phyloP scores from a whole-genome alignment of 1,140 invertebrate species.

The Zophobas atratus region DNA sequence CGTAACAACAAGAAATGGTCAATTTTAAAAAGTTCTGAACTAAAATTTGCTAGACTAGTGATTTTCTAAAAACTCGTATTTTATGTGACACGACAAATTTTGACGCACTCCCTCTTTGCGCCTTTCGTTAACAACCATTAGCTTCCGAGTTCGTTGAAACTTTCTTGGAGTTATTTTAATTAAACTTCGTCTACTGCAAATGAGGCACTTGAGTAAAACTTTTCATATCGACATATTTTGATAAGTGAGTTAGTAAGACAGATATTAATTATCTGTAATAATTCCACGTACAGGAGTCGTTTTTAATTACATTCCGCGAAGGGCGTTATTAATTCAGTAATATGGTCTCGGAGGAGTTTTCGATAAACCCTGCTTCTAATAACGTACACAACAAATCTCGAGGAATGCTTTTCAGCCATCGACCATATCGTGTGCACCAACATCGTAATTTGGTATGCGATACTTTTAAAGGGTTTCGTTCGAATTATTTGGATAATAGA shows the following conservation, averaged over 20 bases:
- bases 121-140: slow-evolving; percentile 7
- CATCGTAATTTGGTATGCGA: neutral
- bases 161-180: slow-evolving; percentile 15
- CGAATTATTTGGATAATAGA: too few relatives aligned
- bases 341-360: slow-evolving; percentile 1
- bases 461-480: too few relatives aligned
- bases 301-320: slow-evolving; percentile 38
- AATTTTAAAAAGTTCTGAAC: too few relatives aligned
- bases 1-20: too few relatives aligned
- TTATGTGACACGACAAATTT: neutral
- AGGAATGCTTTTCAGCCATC: slow-evolving; percentile 2
- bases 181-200: slow-evolving; percentile 11
- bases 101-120: neutral
- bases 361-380: slow-evolving; percentile 28
- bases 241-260: slow-evolving; percentile 25
- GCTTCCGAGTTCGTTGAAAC: neutral
- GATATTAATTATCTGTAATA: slow-evolving; percentile 35
- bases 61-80: too few relatives aligned
- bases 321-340: slow-evolving; percentile 26
- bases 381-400: slow-evolving; percentile 37
- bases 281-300: slow-evolving; percentile 24
- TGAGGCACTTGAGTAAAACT: slow-evolving; percentile 12
- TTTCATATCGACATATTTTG: slow-evolving; percentile 32
- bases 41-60: too few relatives aligned
- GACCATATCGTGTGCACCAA: neutral